These are phyloP conservation scores for Agrochola lychnidis DNA, from an alignment of 2,888 invertebrate genomes.

Conservation along the genomic window DNA sequence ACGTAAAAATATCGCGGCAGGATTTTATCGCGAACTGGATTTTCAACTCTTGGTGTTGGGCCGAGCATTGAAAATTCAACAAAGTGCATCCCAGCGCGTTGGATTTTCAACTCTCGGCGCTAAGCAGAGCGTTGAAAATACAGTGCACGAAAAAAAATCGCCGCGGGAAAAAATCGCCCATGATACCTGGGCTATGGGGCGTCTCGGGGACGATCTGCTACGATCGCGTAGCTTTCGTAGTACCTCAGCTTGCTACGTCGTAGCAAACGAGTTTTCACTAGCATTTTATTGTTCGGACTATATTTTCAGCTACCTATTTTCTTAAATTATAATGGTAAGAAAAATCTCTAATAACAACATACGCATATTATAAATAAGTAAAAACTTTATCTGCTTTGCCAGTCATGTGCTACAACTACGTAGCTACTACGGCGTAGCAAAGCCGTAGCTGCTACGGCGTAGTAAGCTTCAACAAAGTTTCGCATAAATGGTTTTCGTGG, in stretches of 20 bases:
- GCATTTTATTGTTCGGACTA: not conserved
- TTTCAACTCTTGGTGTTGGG: too few relatives aligned
- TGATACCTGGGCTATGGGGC: too few relatives aligned
- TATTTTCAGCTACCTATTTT: too few relatives aligned
- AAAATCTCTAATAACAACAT: not conserved
- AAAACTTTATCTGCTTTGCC: not conserved
- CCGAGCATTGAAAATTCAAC: too few relatives aligned
- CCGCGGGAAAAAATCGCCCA: too few relatives aligned
- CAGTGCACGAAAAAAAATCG: too few relatives aligned
- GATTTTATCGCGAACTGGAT: too few relatives aligned
- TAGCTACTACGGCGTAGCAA: slow-evolving; percentile 30
- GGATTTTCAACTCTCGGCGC: too few relatives aligned
- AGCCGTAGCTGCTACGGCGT: not conserved
- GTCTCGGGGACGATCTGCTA: not conserved
- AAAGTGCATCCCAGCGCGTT: too few relatives aligned
- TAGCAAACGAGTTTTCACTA: not conserved
- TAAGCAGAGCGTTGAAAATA: too few relatives aligned
- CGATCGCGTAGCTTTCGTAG: not conserved
- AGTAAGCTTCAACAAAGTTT: slow-evolving; percentile 13
- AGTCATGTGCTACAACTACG: not conserved
- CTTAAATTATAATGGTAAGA: not conserved
- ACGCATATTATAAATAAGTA: not conserved
- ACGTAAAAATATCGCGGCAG: too few relatives aligned
- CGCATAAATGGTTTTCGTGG: slow-evolving; percentile 9
- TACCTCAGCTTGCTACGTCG: not conserved